Evolutionary conservation across 2,888 invertebrate genomes (phyloP).

Genomic region (Leptogaster cylindrica): DNA sequence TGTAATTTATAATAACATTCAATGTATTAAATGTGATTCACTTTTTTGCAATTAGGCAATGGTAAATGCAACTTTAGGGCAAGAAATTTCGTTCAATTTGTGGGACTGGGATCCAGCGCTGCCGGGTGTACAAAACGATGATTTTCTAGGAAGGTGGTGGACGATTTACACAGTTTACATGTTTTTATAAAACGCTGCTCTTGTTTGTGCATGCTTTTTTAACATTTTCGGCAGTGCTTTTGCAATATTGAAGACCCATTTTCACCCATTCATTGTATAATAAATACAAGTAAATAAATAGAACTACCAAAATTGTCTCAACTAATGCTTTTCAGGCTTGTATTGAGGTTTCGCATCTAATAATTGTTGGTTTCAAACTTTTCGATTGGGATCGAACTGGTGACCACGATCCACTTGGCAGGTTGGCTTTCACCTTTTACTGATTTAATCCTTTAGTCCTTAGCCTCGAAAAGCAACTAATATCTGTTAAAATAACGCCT

Average conservation of each 20-base stretch:
- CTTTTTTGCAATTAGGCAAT: slow-evolving; percentile 73
- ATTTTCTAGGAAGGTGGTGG: slow-evolving; percentile 81
- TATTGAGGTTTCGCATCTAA: slow-evolving; percentile 66
- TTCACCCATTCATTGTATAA: no score
- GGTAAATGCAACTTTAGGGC: slow-evolving; percentile 76
- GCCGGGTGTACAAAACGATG: slow-evolving; percentile 78
- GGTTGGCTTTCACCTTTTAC: slow-evolving; percentile 74
- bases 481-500: not conserved
- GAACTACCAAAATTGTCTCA: slow-evolving; percentile 19
- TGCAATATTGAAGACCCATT: not conserved
- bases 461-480: not conserved
- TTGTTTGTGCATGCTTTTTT: slow-evolving; percentile 52
- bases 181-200: slow-evolving; percentile 42
- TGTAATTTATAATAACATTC: slow-evolving; percentile 1
- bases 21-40: slow-evolving; percentile 15
- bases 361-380: slow-evolving; percentile 71
- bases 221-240: not conserved
- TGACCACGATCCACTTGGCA: slow-evolving; percentile 92
- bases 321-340: slow-evolving; percentile 63
- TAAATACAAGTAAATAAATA: no score
- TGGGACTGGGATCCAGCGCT: slow-evolving; percentile 87
- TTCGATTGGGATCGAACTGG: slow-evolving; percentile 93
- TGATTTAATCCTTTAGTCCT: slow-evolving; percentile 28
- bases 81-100: slow-evolving; percentile 75
- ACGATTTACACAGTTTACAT: slow-evolving; percentile 45